These are phyloP conservation scores for Steatocranus sp. DNA, from an alignment of 2,797 vertebrate species.

Conservation along the genomic window DNA sequence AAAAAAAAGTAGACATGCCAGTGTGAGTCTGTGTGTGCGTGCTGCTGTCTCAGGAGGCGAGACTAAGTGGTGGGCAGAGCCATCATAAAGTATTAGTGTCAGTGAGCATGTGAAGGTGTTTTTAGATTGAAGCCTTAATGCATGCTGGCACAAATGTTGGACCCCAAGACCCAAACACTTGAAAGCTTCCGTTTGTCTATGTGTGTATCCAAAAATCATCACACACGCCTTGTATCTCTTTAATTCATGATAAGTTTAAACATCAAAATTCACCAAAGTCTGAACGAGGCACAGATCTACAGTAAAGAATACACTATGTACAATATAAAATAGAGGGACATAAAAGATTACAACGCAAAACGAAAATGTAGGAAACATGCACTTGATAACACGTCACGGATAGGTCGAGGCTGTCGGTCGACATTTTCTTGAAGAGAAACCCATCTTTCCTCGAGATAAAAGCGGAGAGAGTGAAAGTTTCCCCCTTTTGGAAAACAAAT, in stretches of 20 bases:
- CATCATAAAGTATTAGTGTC: conserved; percentile 33
- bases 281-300: conserved; percentile 50
- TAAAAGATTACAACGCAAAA: conserved; percentile 22
- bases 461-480: not conserved
- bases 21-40: not conserved
- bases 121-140: conserved; percentile 50
- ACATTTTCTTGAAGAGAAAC: not conserved
- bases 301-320: conserved; percentile 38
- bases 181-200: not conserved
- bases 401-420: not conserved
- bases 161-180: conserved; percentile 8
- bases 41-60: conserved; percentile 35
- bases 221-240: conserved; percentile 38
- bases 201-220: not conserved
- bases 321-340: conserved; percentile 37
- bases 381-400: conserved; percentile 48
- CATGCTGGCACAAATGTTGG: conserved; percentile 33
- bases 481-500: not conserved
- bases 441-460: not conserved
- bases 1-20: not conserved
- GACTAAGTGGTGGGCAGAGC: conserved; percentile 34
- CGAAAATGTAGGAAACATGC: conserved; percentile 47
- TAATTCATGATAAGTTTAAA: conserved; percentile 59
- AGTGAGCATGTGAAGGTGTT: conserved; percentile 15
- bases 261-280: conserved; percentile 49